Evolutionary conservation across 2,888 invertebrate genomes (phyloP), one percentile per base, ranked within the genome.

Genomic region (Diarsia mendica): DNA sequence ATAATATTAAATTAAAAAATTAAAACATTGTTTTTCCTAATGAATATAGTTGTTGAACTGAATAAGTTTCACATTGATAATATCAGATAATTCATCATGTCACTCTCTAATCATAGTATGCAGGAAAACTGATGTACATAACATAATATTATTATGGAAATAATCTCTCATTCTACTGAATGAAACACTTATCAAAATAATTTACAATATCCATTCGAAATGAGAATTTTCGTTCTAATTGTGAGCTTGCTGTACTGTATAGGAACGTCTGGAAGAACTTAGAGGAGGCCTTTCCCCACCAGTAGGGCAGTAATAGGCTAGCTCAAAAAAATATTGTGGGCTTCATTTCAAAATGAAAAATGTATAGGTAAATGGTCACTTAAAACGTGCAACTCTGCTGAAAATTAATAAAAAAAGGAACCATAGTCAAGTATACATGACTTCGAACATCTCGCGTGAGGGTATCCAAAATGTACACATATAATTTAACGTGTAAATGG

Each of bases 1-100:
- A 60, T n/a, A 18, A 46, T 51, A 18, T 46, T 49, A 44, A 55
- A 58, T 65, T 8, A 28, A 65, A 18, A 28, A 65, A 18, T 2
- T 39, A 18, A 64, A 48, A 28, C 55, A 39, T 64, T 53, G 15
- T 64, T n/a, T n/a, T 51, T 28, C 13, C 15, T 58, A 8, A 1
- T 51, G 61, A 58, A 48, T 53, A 49, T 53, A 49, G 10, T 55
- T 11, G 4, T 49, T 39, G 13, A 18, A 15, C 5, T 18, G 55
- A 60, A 60, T 49, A 20, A 53, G 48, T 33, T 64, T 64, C n/a
- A n/a, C 53, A 55, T 53, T 64, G 63, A 72, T 65, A 58, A 69
- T 53, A 28, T 1, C 44, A 6, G 55, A 20, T 75, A 58, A 68
- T 11, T 66, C 58, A 33, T 77, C 44, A 58, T 72, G 9, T 46